Conservation (phyloP, 2,797 vertebrate genomes). For the Heterohyrax brucei region DNA sequence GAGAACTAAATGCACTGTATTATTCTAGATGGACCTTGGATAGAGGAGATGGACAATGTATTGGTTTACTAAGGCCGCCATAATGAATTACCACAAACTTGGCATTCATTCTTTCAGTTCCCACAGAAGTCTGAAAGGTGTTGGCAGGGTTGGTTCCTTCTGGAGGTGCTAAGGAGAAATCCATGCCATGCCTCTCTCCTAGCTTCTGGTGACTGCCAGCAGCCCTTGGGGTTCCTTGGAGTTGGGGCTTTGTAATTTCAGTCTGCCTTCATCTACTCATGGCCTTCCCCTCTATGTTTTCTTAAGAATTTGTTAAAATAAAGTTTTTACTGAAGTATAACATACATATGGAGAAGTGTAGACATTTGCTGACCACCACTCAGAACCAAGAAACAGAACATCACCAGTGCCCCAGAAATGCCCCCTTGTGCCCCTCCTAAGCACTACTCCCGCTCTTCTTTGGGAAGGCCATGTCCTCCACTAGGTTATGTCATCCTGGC, state of each 20-base stretch:
- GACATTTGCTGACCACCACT: background rate
- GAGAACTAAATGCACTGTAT: background rate
- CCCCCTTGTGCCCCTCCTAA: background rate
- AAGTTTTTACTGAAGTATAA: background rate
- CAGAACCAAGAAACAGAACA: background rate
- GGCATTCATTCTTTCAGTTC: background rate
- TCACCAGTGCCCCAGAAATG: fast-evolving
- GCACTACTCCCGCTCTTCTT: background rate
- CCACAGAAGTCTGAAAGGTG: background rate
- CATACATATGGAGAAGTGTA: background rate
- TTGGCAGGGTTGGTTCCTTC: background rate
- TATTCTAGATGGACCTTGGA: background rate
- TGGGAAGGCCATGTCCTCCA: background rate
- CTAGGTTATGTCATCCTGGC: background rate
- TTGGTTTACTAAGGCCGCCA: background rate
- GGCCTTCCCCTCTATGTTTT: background rate
- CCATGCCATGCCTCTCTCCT: background rate
- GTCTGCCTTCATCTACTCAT: background rate
- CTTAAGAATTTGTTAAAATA: background rate
- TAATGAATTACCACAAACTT: background rate
- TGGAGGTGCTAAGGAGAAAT: background rate
- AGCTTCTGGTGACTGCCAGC: background rate
- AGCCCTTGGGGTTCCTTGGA: background rate
- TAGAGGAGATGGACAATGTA: background rate
- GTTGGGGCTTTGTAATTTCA: background rate